These are phyloP conservation scores for Ischnura elegans DNA, from an alignment of 2,888 invertebrate species.

Conservation along the genomic window DNA sequence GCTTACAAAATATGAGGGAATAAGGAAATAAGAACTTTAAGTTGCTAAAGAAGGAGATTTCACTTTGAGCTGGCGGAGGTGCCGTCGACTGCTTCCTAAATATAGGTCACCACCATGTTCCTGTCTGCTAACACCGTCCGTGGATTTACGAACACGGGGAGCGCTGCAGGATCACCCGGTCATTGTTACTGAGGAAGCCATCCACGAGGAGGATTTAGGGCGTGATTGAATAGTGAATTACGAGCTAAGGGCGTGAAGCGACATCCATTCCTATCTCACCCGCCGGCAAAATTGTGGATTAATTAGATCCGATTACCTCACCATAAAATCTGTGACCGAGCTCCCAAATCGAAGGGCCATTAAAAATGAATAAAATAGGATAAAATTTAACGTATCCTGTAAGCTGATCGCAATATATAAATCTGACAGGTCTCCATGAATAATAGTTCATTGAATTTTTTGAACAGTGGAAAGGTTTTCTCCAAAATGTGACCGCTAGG, in stretches of 20 bases:
- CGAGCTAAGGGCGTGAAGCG: slow-evolving; percentile 15
- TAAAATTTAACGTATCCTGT: not conserved
- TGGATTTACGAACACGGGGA: slow-evolving; percentile 7
- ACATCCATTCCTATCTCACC: not conserved
- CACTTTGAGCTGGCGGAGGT: too few relatives aligned
- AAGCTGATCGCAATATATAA: not conserved
- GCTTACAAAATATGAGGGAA: too few relatives aligned
- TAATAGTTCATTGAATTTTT: too few relatives aligned
- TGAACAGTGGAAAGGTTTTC: too few relatives aligned
- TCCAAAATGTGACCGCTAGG: too few relatives aligned
- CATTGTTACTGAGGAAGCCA: slow-evolving; percentile 32
- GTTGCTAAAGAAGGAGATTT: too few relatives aligned
- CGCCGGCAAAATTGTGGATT: slow-evolving; percentile 4
- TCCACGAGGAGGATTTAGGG: slow-evolving; percentile 41
- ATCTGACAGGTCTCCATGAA: not conserved
- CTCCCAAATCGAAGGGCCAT: not conserved
- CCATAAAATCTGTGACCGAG: not conserved
- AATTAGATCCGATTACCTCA: slow-evolving; percentile 53
- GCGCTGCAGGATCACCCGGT: not conserved
- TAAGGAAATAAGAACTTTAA: too few relatives aligned
- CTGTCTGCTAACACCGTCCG: too few relatives aligned
- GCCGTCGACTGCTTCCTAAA: too few relatives aligned
- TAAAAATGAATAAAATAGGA: not conserved
- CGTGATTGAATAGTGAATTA: slow-evolving; percentile 49
- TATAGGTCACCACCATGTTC: too few relatives aligned